A percentile compares a stretch with the other conserved stretches of the same genome.
Conservation (phyloP, 2,888 invertebrate species). For the Ormyrus thymus region DNA sequence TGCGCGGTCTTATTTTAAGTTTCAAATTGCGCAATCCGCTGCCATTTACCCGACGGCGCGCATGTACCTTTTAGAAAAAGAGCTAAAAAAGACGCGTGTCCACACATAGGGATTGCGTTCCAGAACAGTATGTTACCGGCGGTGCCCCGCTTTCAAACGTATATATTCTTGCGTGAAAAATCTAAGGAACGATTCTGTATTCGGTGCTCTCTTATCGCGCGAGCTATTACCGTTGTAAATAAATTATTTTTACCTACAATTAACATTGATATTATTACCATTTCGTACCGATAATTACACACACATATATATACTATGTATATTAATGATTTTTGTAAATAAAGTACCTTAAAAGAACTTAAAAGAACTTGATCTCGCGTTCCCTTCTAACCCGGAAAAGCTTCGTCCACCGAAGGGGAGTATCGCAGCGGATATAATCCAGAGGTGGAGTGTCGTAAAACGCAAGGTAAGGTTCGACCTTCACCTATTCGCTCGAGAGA, state of each 20-base stretch:
- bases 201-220: no score
- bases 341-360: conserved; percentile 57
- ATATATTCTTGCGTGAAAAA: neutral
- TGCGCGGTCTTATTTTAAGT: neutral
- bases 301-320: no score
- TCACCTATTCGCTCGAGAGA: conserved; percentile 33
- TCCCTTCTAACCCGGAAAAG: neutral
- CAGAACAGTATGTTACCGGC: neutral
- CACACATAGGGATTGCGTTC: no score
- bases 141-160: neutral
- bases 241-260: conserved; percentile 59
- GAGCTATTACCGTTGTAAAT: conserved; percentile 61
- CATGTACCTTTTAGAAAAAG: no score
- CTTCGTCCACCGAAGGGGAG: neutral
- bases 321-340: conserved; percentile 66
- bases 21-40: conserved; percentile 11
- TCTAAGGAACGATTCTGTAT: neutral
- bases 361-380: neutral
- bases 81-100: no score
- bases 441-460: no score
- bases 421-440: neutral
- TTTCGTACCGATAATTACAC: conserved; percentile 21
- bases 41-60: conserved; percentile 12
- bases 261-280: conserved; percentile 24
- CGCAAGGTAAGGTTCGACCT: conserved; percentile 13